phyloP scores from a whole-genome alignment of 1,140 invertebrate genomes.

The Pseudomyrmex concolor region DNA sequence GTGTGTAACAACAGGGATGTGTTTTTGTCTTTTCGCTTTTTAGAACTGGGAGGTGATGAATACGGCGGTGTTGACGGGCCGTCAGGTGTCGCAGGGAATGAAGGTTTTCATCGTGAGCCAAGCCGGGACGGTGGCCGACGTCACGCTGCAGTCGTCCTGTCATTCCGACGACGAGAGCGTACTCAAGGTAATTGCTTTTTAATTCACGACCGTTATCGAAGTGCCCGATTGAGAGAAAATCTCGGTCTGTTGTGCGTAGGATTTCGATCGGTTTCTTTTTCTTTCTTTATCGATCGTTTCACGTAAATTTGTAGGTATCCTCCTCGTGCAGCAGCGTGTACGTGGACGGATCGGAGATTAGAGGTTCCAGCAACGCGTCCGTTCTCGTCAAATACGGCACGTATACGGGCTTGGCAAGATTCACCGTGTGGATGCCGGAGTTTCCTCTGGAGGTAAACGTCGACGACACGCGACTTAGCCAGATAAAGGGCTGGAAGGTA shows the following conservation, averaged over 20 bases:
- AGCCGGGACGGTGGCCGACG: conserved; percentile 96
- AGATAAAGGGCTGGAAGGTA: conserved; percentile 95
- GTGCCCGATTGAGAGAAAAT: conserved; percentile 16
- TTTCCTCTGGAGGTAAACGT: conserved; percentile 96
- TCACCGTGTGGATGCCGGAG: conserved; percentile 99
- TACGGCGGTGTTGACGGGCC: conserved; percentile 96
- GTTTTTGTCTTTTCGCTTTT: conserved; percentile 72
- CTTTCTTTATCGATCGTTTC: background rate
- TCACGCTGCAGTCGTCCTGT: conserved; percentile 97
- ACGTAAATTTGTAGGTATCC: conserved; percentile 90
- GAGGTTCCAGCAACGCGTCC: conserved; percentile 97
- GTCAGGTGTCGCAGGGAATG: conserved; percentile 97
- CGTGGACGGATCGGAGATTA: conserved; percentile 97
- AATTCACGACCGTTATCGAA: background rate
- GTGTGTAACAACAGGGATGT: background rate
- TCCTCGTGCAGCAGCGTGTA: conserved; percentile 98
- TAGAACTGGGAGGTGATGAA: conserved; percentile 98
- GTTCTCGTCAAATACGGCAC: conserved; percentile 97
- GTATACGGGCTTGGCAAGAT: conserved; percentile 93
- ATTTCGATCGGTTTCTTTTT: background rate
- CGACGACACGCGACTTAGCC: conserved; percentile 94
- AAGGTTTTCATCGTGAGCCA: conserved; percentile 98
- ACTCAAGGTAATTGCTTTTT: conserved; percentile 91
- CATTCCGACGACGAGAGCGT: conserved; percentile 98
- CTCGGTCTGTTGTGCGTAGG: background rate